phyloP scores from a whole-genome alignment of 2,888 invertebrate genomes.

The Drosophila percnosoma region DNA sequence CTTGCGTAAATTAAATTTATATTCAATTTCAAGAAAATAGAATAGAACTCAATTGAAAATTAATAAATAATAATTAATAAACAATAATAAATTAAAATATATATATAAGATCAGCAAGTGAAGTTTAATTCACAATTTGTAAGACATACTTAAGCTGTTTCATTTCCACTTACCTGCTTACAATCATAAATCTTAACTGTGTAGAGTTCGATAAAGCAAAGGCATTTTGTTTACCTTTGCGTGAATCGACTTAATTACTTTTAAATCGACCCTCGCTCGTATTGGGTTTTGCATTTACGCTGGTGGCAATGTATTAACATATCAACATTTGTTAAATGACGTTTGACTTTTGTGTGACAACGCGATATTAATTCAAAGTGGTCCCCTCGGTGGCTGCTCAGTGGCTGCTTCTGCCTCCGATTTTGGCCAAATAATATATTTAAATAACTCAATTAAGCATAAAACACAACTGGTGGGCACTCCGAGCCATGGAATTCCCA shows the following conservation, averaged over 20 bases:
- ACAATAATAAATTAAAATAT: neutral
- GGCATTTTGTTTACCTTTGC: neutral
- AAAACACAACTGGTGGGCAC: constrained; percentile 74
- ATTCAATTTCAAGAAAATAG: neutral
- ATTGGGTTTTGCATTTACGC: constrained; percentile 58
- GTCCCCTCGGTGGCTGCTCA: constrained; percentile 37
- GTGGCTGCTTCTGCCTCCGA: constrained; percentile 31
- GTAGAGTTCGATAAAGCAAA: neutral
- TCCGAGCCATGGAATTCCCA: constrained; percentile 70
- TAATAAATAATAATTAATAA: neutral
- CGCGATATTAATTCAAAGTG: constrained; percentile 74
- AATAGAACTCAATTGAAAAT: neutral
- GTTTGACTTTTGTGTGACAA: constrained; percentile 82
- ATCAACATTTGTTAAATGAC: constrained; percentile 83
- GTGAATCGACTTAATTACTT: neutral
- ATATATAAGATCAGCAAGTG: neutral
- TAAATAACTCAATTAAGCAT: constrained; percentile 81
- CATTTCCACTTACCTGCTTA: neutral
- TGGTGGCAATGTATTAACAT: constrained; percentile 75
- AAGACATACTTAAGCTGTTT: neutral
- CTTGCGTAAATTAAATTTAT: neutral
- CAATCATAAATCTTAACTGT: neutral
- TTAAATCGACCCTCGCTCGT: constrained; percentile 21
- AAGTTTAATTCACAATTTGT: neutral
- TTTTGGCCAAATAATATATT: constrained; percentile 77